Base-by-base conservation (phyloP, 1,140 invertebrate species). In the Myzus persicae region DNA sequence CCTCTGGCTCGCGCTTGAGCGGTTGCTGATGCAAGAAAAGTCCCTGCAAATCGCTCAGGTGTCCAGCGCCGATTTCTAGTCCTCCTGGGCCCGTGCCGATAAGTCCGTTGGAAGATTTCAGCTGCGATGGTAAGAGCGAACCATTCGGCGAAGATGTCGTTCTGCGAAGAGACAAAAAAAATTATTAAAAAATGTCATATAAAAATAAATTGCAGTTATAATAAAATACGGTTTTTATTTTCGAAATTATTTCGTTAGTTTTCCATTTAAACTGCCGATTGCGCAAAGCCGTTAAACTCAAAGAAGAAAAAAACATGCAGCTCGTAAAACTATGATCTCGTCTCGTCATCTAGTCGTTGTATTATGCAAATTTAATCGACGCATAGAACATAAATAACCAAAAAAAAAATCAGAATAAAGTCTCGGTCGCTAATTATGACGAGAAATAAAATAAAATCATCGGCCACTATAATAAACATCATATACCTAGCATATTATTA, bases 1-100 rank as follows among this genome's bases (percentile, higher is more conserved):
- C 97, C 95, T 97, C 96, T 76, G 96, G 97, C 94, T 97, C 97
- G 91, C 96, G 95, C 95, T 97, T 97, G 76, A 97, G 96, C 40
- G 95, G 94, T 95, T 96, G 94, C 94, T 96, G 96, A 94, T 96
- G 96, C 94, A 96, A 95, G 94, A 96, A 96, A 94, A 96, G 96
- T 94, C 96, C 96, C 94, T 96, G 96, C 81, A 96, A 96, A 94
- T 96, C 96, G 94, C 95, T 95, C 54, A 96, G 95, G 94, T 96
- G 96, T 94, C 95, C 95, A 91, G 95, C 95, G 93, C 95, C 94
- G 93, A 95, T 95, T 93, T 96, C 96, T 91, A 96, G 95, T 51
- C 95, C 95, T 18, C 89, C 89, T 40, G 89, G 7, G 94, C 96
- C 95, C 95, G 95, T 95, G 90, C 95, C 95, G 94, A 96, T 96